Base-by-base conservation (phyloP, 2,797 vertebrate genomes). In the Crocodylus rhombifer region DNA sequence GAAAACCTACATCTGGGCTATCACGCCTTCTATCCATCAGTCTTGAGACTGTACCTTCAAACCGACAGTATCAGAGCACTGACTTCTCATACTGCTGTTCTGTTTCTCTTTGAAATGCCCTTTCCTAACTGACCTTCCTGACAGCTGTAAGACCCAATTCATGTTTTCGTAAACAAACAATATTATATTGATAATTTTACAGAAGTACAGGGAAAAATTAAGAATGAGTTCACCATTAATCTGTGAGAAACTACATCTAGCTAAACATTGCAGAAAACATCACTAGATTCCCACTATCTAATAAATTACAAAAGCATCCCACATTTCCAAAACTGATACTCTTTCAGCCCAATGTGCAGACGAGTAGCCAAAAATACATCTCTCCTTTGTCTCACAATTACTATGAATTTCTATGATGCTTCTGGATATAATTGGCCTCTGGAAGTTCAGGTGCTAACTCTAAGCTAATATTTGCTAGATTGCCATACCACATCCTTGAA, bases 151-250 rank as follows among this genome's bases (percentile, higher is more conserved):
- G 58, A 30, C 75, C 7, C 14, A 3, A 5, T 61, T 51, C 74
- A 61, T 61, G 1, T 18, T 82, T 20, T 6, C 69, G 11, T 26
- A 14, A 28, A 85, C 28, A 60, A 28, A 1, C 5, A 10, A 17
- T 26, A 0, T 2, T 2, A 7, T 36, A 10, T 7, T 56, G 2
- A 14, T 8, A 28, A 28, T 0, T 0, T 10, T 5, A 8, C 28
- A 17, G 61, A 69, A 62, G 18, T 36, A 2, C 15, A 18, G 42
- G 62, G 42, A 7, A 26, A 26, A 0, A 4, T 14, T 18, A 17
- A n/a, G 82, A 42, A 56, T n/a, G 79, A 58, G 42, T 42, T 42
- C 42, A 42, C 42, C 42, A 58, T 15, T 42, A 6, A 58, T 42
- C 42, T 42, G 51, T 4, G 30, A 14, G 26, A 26, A 71, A 76